These are phyloP conservation scores for Dolichomitus sp. DNA, from an alignment of 2,888 invertebrate genomes.

Conservation along the genomic window DNA sequence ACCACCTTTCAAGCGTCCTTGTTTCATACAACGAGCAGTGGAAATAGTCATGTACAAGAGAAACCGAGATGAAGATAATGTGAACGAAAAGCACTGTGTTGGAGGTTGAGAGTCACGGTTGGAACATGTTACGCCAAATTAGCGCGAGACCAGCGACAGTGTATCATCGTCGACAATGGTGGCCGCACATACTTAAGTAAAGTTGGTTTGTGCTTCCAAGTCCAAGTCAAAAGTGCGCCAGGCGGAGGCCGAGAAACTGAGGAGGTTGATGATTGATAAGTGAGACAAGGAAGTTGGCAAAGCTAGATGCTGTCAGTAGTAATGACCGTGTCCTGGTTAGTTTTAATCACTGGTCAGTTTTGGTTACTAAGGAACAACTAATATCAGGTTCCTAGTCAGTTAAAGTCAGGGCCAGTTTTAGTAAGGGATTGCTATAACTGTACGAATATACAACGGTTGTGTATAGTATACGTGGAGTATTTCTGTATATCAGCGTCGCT, in stretches of 20 bases:
- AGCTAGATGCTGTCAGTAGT: slow-evolving; percentile 66
- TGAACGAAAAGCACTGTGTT: slow-evolving; percentile 8
- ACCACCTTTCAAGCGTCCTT: slow-evolving; percentile 56
- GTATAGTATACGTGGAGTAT: too few relatives aligned
- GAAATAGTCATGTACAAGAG: slow-evolving; percentile 64
- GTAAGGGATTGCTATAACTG: too few relatives aligned
- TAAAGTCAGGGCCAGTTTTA: too few relatives aligned
- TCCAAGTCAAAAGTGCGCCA: slow-evolving; percentile 41
- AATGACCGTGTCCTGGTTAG: too few relatives aligned
- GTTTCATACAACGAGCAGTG: slow-evolving; percentile 61
- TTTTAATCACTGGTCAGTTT: too few relatives aligned
- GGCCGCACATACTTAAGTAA: background rate
- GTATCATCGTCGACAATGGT: slow-evolving; percentile 20
- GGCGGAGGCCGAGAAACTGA: slow-evolving; percentile 28
- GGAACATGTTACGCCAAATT: slow-evolving; percentile 64
- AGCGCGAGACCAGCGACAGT: slow-evolving; percentile 48
- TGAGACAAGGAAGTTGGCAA: slow-evolving; percentile 59
- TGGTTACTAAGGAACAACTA: too few relatives aligned
- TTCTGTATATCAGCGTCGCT: slow-evolving; percentile 19
- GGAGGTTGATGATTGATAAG: slow-evolving; percentile 50
- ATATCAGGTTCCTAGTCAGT: too few relatives aligned
- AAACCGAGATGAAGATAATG: slow-evolving; percentile 57
- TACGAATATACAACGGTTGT: too few relatives aligned
- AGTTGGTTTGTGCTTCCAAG: slow-evolving; percentile 21
- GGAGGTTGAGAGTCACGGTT: slow-evolving; percentile 47